These are phyloP conservation scores for Apotomis capreana DNA, from an alignment of 2,888 invertebrate genomes.

Conservation along the genomic window DNA sequence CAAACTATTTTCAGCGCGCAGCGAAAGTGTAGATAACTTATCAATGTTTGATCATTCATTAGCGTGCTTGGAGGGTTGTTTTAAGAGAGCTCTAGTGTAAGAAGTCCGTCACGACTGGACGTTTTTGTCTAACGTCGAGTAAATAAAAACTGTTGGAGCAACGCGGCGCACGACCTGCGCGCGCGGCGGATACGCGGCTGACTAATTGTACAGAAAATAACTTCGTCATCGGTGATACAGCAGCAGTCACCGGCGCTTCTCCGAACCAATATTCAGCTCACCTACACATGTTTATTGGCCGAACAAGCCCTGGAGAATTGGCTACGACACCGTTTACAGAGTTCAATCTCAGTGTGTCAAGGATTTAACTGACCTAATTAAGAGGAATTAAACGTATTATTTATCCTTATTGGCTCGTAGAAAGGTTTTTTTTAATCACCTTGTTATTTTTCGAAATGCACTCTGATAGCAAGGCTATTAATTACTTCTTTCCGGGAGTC, in stretches of 20 bases:
- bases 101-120: slow-evolving; percentile 18
- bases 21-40: slow-evolving; percentile 22
- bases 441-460: not conserved
- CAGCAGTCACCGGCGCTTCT: slow-evolving; percentile 76
- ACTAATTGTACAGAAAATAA: slow-evolving; percentile 83
- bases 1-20: slow-evolving; percentile 30
- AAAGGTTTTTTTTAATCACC: not conserved
- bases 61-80: slow-evolving; percentile 9
- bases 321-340: not conserved
- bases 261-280: slow-evolving; percentile 66
- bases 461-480: not conserved
- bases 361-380: slow-evolving; percentile 27
- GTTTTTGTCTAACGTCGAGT: slow-evolving; percentile 47
- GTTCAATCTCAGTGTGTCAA: slow-evolving; percentile 27
- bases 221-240: slow-evolving; percentile 80
- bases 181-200: slow-evolving; percentile 80
- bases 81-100: slow-evolving; percentile 3
- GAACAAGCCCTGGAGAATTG: slow-evolving; percentile 17
- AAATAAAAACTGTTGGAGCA: slow-evolving; percentile 44
- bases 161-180: slow-evolving; percentile 62
- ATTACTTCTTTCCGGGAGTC: not conserved
- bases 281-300: slow-evolving; percentile 31
- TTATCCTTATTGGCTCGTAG: slow-evolving; percentile 7
- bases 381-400: slow-evolving; percentile 3
- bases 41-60: slow-evolving; percentile 27